Evolutionary conservation across 2,113 vertebrate genomes (phyloP), one percentile per base, ranked within the genome.

Genomic region (Hoplias malabaricus): DNA sequence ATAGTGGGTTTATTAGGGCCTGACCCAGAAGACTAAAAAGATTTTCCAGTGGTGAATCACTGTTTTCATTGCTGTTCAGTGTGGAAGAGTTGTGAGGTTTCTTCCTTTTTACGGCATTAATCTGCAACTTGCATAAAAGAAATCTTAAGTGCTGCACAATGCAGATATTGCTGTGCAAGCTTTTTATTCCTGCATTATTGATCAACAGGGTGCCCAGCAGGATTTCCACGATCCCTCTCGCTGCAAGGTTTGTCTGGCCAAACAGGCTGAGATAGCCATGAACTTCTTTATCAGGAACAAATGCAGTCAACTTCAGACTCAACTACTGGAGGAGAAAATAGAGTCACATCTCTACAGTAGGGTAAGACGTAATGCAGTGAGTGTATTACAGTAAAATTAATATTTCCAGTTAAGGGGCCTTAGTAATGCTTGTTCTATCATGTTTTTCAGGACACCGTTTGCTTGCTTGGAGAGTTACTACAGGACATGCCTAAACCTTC

Each of bases 201-300:
- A 43, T 56, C 23, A 14, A 42, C 29, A 77, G 65, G 63, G 40
- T 21, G 50, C 63, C 2, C 36, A 42, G 16, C 50, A 43, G 74
- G 74, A 77, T 48, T 57, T 77, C 34, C 74, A 77, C 29, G 48
- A 68, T 5, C 74, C 74, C 38, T 29, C 36, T 12, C 34, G 8
- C 33, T 77, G 74, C 63, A 77, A 36, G 8, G 36, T 36, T 31
- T 77, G 74, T 34, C 31, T 38, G 36, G 74, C 29, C n/a, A 57
- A 77, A 54, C 74, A 43, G 40, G 74, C 34, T 29, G 50, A 68
- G 14, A 13, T 68, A 8, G 50, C 63, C 4, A 65, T 19, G 2
- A 48, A 57, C 29, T 23, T 27, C 19, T 77, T 77, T 16, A 68
- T 77, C 25, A 68, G 63, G 27, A 77, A 19, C 36, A 77, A 68